Conservation (phyloP, 2,113 vertebrate genomes). For the Epinephelus lanceolatus region DNA sequence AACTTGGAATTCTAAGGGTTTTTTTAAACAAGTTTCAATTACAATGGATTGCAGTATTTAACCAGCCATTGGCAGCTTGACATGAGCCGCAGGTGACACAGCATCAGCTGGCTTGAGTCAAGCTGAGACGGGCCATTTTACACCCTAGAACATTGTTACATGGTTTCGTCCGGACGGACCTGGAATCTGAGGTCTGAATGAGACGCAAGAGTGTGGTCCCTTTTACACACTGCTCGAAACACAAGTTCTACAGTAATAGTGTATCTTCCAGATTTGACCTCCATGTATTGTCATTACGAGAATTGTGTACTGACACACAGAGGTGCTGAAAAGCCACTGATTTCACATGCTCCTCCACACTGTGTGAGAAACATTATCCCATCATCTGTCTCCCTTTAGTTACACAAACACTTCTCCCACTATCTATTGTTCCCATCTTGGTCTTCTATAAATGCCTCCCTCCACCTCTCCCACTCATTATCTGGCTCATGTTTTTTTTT, state of each 20-base stretch:
- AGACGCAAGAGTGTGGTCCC: not conserved
- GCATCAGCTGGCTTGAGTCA: no score
- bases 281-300: not conserved
- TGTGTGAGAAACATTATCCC: slow-evolving; percentile 27
- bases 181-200: no score
- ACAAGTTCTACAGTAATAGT: not conserved
- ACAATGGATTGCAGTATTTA: no score
- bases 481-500: slow-evolving; percentile 33
- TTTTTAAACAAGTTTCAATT: no score
- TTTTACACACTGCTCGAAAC: not conserved
- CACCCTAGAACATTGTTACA: no score
- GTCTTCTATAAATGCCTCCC: slow-evolving; percentile 65
- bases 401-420: slow-evolving; percentile 66
- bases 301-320: not conserved
- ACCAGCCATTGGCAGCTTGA: no score
- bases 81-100: no score
- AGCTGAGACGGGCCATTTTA: no score
- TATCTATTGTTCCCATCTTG: slow-evolving; percentile 45
- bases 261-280: slow-evolving; percentile 12
- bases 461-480: slow-evolving; percentile 73
- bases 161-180: no score
- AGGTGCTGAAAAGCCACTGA: slow-evolving; percentile 8
- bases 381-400: slow-evolving; percentile 53
- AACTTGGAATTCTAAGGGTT: no score
- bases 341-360: slow-evolving; percentile 18